phyloP scores from a whole-genome alignment of 2,113 vertebrate species.

The Monopterus albus region DNA sequence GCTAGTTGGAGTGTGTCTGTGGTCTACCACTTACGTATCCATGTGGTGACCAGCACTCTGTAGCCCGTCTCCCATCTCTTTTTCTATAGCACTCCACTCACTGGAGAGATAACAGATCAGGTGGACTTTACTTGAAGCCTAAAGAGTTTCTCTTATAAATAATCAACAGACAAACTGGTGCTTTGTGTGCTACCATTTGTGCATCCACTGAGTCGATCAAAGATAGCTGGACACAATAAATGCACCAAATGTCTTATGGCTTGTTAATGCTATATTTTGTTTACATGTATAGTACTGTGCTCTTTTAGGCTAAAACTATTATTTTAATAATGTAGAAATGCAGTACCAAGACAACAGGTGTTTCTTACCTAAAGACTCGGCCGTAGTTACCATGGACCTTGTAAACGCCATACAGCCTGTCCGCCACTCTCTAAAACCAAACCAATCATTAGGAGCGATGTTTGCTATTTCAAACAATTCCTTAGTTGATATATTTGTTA shows the following conservation, averaged over 20 bases:
- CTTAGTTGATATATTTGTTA: background rate
- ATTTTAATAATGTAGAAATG: background rate
- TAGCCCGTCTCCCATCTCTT: conserved; percentile 96
- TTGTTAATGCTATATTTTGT: background rate
- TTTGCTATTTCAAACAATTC: background rate
- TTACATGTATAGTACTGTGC: background rate
- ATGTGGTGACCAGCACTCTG: conserved; percentile 97
- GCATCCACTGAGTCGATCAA: background rate
- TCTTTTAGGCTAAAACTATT: background rate
- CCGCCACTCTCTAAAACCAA: conserved; percentile 87
- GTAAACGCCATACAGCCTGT: conserved; percentile 93
- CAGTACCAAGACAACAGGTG: background rate
- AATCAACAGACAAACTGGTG: background rate
- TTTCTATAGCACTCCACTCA: conserved; percentile 96
- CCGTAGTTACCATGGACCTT: conserved; percentile 97
- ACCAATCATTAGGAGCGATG: background rate
- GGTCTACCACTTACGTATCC: conserved; percentile 89
- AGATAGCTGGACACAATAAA: background rate
- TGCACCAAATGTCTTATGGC: background rate
- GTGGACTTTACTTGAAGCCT: background rate
- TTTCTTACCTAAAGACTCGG: conserved; percentile 91
- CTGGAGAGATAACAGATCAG: conserved; percentile 68
- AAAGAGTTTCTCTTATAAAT: background rate
- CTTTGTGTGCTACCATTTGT: background rate
- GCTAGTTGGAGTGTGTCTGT: too few relatives aligned